Evolutionary conservation across 2,113 vertebrate species (phyloP), one percentile per base, ranked within the genome.

Genomic region (Pollimyrus isidori): DNA sequence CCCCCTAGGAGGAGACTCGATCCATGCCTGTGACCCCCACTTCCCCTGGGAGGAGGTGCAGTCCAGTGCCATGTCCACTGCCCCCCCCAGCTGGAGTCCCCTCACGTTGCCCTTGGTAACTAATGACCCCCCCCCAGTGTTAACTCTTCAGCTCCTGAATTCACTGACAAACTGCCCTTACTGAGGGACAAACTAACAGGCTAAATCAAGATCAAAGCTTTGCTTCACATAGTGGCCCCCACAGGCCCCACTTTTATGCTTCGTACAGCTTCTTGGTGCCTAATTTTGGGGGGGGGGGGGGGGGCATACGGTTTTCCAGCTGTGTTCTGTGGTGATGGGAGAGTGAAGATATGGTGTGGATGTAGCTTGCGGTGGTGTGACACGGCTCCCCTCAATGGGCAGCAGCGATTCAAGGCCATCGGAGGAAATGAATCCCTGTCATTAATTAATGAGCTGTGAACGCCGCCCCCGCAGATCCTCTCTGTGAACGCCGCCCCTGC

Each of bases 391-490:
- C n/a, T 73, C 46, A 83, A 39, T 52, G 80, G 21, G 49, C 35
- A 82, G 23, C 3, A 4, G 73, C 50, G 69, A 76, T 76, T 89
- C 82, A 89, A 52, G 4, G 5, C 62, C 39, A 85, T 89, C 88
- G 91, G 53, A 42, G 65, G 89, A 91, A 91, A 91, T 93, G 91
- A 92, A 94, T 92, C 90, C 87, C 90, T 52, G 86, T 80, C 83
- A 56, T 23, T 91, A 91, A 92, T 93, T 93, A 93, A 94, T 92
- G 90, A 92, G 88, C 89, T 90, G 89, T 76, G 88, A 91, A 89
- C 0, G 4, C 58, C 92, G 91, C 91, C 91, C 92, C 87, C 53
- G 86, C 86, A 84, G 82, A 90, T 42, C 56, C 87, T 62, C 87
- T 89, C 21, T 90, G 73, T 87, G 89, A 83, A 5, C n/a, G n/a